Evolutionary conservation across 2,888 invertebrate genomes (phyloP), one percentile per base, ranked within the genome.

Genomic region (Pandemis corylana): DNA sequence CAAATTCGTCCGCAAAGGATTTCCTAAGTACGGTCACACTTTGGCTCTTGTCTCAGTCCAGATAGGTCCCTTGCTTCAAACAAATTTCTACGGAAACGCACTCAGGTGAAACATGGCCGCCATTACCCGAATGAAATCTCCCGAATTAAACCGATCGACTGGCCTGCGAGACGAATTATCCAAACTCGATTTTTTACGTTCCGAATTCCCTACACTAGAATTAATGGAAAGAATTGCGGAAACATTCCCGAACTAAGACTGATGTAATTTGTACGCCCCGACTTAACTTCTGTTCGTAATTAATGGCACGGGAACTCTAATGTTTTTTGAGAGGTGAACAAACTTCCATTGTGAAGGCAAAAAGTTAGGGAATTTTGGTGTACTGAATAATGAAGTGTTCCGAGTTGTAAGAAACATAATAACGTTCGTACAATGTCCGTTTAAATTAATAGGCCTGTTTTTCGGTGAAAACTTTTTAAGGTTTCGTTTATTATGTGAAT

Each of bases 111-210:
- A 86, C 90, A 90, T 89, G 88, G 87, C 87, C 78, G 79, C 86
- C 87, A 89, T 90, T 89, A 89, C 82, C 75, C 81, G 87, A 90
- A 88, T 85, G 86, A 86, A 86, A 87, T 87, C 86, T 84, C 73
- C 82, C 83, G 84, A 89, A 91, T 90, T 90, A 90, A 87, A 85
- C 84, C 87, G 85, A 91, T 91, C 87, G 87, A 87, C 88, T 84
- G 83, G 85, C 82, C 86, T 85, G 80, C 82, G 84, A 87, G 87
- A 88, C 87, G 86, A 89, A 91, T 90, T 88, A 88, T 87, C 85
- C 80, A 79, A 83, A 83, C 83, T 85, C 81, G 83, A 87, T 86
- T 88, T 86, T 80, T 83, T 82, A 83, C 84, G 84, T 85, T 85
- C 84, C 82, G 79, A 81, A 82, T 81, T 82, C 82, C 80, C 83